Evolutionary conservation across 1,140 invertebrate species (phyloP), one percentile per base, ranked within the genome.

Genomic region (Thalassaphorura encarpata): DNA sequence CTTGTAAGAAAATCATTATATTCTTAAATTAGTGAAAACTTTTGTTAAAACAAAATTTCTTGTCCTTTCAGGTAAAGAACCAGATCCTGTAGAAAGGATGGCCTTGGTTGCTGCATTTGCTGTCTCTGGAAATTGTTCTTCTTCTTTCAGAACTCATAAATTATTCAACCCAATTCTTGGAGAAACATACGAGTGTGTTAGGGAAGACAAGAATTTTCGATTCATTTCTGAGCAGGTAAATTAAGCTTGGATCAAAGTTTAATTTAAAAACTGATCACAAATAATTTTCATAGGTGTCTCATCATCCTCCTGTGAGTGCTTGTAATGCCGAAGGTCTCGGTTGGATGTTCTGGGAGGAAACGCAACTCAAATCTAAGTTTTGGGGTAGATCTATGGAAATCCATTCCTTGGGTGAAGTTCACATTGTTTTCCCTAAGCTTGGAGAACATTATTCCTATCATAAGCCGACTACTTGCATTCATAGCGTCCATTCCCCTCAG

Each of bases 381-480:
- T 91, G 87, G 87, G 87, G 87, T 53, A 90, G 89, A 73, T 89
- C 85, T 28, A 87, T 92, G 77, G 87, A 90, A 73, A 85, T 90
- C 69, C 83, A 88, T 67, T 87, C 88, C 0, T 78, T 84, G 31
- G 86, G 86, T 46, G 69, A 70, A 41, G 68, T 76, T 42, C 66
- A 70, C 47, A 60, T 70, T 23, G 49, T 63, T 33, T 59, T 67
- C 33, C 71, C 72, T 24, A 76, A 75, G 69, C 73, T 67, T 62
- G 65, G 66, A 27, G 81, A 87, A 66, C 77, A 83, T 63, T 89
- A 88, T 67, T 76, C 75, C 33, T 89, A 86, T 84, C 89, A 89
- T 70, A 90, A 91, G 75, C 84, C 89, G 19, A 89, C 87, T 23
- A 87, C 87, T 2, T 90, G 87, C 72, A 84, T 90, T 1, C 87